These are phyloP conservation scores for Acleris laterana DNA, from an alignment of 2,888 invertebrate genomes.

Conservation along the genomic window DNA sequence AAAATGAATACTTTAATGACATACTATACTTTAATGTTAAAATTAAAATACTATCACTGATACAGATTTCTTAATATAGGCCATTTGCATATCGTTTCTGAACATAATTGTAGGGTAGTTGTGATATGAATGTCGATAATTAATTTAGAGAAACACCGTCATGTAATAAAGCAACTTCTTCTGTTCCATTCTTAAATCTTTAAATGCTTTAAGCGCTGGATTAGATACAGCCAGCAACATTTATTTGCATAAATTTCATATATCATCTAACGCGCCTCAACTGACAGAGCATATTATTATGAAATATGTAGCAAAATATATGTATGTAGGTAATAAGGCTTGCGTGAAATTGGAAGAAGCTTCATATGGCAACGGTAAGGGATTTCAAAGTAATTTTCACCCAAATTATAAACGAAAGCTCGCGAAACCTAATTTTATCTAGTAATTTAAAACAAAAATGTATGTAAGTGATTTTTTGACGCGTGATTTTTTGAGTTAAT, in stretches of 20 bases:
- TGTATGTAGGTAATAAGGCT: conserved; percentile 11
- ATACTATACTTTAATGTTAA: too few relatives aligned
- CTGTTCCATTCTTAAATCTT: too few relatives aligned
- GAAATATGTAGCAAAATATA: conserved; percentile 24
- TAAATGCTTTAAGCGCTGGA: conserved; percentile 10
- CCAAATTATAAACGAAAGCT: conserved; percentile 1
- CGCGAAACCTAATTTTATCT: not conserved
- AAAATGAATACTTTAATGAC: too few relatives aligned
- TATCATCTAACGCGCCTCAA: conserved; percentile 33
- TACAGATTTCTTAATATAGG: too few relatives aligned
- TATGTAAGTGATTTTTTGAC: not conserved
- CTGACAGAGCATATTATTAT: conserved; percentile 31
- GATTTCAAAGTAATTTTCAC: conserved; percentile 12
- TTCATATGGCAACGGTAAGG: not conserved
- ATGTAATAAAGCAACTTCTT: too few relatives aligned
- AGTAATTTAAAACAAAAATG: too few relatives aligned
- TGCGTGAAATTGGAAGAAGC: conserved; percentile 19
- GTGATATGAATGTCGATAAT: too few relatives aligned
- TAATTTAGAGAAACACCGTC: too few relatives aligned
- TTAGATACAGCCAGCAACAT: conserved; percentile 11
- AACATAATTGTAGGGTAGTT: too few relatives aligned
- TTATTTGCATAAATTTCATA: conserved; percentile 32
- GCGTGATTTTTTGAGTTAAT: too few relatives aligned
- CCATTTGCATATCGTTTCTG: too few relatives aligned
- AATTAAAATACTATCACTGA: too few relatives aligned